A percentile compares a stretch with the other conserved stretches of the same genome.
phyloP scores from a whole-genome alignment of 2,888 invertebrate species.

The Drosophila merina region DNA sequence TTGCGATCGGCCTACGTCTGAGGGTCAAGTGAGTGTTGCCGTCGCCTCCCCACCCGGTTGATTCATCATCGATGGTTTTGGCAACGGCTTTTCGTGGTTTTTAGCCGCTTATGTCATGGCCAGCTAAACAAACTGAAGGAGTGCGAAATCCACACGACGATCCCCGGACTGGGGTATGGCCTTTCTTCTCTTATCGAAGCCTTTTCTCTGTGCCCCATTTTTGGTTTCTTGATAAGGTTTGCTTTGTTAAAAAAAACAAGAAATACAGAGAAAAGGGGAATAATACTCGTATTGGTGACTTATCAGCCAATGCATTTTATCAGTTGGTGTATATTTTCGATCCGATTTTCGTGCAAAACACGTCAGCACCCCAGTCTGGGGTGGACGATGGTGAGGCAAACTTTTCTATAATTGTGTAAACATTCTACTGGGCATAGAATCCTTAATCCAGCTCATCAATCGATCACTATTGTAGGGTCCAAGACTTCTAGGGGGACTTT shows the following conservation, averaged over 20 bases:
- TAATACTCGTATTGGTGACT: constrained; percentile 27
- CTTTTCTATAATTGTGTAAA: not conserved
- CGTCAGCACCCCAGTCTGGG: constrained; percentile 50
- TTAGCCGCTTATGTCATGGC: constrained; percentile 64
- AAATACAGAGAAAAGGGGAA: constrained; percentile 31
- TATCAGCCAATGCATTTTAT: constrained; percentile 65
- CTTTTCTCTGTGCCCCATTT: constrained; percentile 16
- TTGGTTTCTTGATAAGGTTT: constrained; percentile 27
- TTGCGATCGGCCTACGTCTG: constrained; percentile 19
- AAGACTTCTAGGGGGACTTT: too few relatives aligned
- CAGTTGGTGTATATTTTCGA: constrained; percentile 65
- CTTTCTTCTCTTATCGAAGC: constrained; percentile 33
- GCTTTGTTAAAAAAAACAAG: too few relatives aligned
- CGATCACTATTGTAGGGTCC: too few relatives aligned
- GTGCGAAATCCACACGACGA: constrained; percentile 20
- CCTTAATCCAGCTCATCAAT: too few relatives aligned
- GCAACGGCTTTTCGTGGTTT: constrained; percentile 7
- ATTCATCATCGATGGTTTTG: constrained; percentile 49
- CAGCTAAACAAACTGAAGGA: not conserved
- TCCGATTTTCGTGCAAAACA: constrained; percentile 64
- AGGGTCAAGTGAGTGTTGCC: constrained; percentile 33
- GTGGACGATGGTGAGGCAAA: not conserved
- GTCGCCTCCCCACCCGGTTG: constrained; percentile 19
- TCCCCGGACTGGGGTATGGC: constrained; percentile 21
- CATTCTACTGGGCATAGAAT: too few relatives aligned